Evolutionary conservation across 2,113 vertebrate species (phyloP).

Genomic region (Ictalurus furcatus): DNA sequence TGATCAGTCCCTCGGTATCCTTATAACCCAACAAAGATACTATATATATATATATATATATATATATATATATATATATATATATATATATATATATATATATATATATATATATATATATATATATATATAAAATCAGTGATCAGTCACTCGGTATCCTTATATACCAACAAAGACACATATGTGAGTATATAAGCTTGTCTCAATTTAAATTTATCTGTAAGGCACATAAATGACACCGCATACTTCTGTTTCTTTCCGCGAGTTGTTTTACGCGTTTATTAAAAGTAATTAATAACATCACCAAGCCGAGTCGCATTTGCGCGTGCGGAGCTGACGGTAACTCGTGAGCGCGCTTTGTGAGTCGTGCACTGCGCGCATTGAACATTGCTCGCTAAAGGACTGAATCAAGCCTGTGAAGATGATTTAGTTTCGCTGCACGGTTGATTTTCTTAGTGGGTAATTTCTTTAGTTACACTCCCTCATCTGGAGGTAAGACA

Average conservation of each 20-base stretch:
- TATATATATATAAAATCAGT: too few relatives aligned
- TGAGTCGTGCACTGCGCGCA: slow-evolving; percentile 26
- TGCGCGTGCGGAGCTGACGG: slow-evolving; percentile 37
- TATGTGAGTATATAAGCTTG: neutral
- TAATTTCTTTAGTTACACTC: slow-evolving; percentile 5
- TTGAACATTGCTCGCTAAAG: neutral
- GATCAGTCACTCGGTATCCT: neutral
- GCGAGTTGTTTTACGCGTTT: neutral
- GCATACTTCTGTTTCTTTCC: neutral
- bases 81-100: too few relatives aligned
- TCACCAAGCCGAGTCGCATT: neutral
- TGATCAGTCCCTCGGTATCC: too few relatives aligned
- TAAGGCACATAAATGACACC: neutral
- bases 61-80: too few relatives aligned
- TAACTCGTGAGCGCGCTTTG: slow-evolving; percentile 44
- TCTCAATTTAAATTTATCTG: neutral
- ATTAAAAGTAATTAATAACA: neutral
- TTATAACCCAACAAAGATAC: too few relatives aligned
- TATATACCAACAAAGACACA: neutral
- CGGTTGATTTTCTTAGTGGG: neutral
- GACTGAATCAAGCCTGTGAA: neutral
- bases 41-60: too few relatives aligned
- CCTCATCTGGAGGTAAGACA: slow-evolving; percentile 45
- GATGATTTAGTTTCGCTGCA: slow-evolving; percentile 6
- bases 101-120: too few relatives aligned